Base-by-base conservation (phyloP, 2,888 invertebrate genomes). In the Nowickia ferox region DNA sequence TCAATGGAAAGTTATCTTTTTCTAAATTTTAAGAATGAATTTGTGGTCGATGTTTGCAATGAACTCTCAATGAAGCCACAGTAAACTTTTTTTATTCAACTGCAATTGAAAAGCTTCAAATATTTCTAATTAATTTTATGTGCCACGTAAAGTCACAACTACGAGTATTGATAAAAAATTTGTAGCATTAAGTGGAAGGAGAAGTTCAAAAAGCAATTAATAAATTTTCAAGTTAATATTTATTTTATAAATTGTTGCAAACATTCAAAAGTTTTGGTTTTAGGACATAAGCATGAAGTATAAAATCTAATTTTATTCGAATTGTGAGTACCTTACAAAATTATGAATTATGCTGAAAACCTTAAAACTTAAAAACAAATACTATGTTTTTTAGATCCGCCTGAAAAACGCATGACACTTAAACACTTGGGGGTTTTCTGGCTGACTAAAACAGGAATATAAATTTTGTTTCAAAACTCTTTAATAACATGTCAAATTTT, bases 21-120 rank as follows among this genome's bases (percentile, higher is more conserved):
- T 11, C 11, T 11, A 48, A 57, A 0, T 9, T 4, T 30, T 13
- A 48, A 17, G 6, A 4, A 48, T 17, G 6, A 6, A 30, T 61
- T 11, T 8, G 10, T 48, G 48, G 11, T 5, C 13, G 38, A 30
- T 38, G 8, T 65, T 74, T 66, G 53, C 61, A 66, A 76, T 80
- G 71, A 57, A 75, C n/a, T 80, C n/a, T 46, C 71, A 80, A 77
- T 81, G 72, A 77, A 77, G 59, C 30, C 48, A 17, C 48, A 81
- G 63, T 68, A 10, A 77, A 65, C 76, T 71, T 65, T 57, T 57
- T 44, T 38, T 46, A n/a, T 53, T 6, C 19, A n/a, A 5, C n/a
- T 71, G 76, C 51, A 51, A 22, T 46, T 61, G 48, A 30, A 69
- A 75, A 15, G 4, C 68, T 61, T 68, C 46, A 46, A 74, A 51